These are phyloP conservation scores for Ypsolopha scabrella DNA, from an alignment of 2,888 invertebrate species.

Conservation along the genomic window DNA sequence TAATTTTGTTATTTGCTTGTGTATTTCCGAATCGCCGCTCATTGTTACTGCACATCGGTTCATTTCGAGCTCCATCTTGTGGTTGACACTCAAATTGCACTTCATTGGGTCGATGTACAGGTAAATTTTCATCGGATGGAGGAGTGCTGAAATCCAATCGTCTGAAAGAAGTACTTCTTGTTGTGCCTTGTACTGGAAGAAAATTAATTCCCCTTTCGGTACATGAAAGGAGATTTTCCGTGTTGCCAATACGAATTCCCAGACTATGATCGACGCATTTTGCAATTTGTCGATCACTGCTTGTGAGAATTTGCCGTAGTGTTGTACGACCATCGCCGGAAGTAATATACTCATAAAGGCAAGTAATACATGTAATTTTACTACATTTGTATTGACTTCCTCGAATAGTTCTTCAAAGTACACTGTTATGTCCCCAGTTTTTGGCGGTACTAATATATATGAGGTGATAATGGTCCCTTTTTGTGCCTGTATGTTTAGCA, in stretches of 20 bases:
- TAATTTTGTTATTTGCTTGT: not conserved
- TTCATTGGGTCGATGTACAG: not conserved
- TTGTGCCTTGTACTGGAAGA: not conserved
- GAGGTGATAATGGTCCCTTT: slow-evolving; percentile 5
- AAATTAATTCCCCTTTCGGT: slow-evolving; percentile 2
- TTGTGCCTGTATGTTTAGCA: not conserved
- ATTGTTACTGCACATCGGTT: not conserved
- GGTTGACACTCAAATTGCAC: not conserved
- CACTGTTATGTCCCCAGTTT: slow-evolving; percentile 9
- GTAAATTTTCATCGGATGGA: slow-evolving; percentile 3
- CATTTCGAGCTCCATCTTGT: not conserved
- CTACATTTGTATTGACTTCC: slow-evolving; percentile 8
- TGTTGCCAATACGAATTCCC: not conserved
- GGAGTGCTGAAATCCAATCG: not conserved
- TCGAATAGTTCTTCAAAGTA: slow-evolving; percentile 10
- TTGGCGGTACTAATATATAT: slow-evolving; percentile 9
- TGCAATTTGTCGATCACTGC: not conserved
- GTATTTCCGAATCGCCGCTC: not conserved
- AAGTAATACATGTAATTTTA: slow-evolving; percentile 10
- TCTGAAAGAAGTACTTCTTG: not conserved
- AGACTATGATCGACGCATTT: slow-evolving; percentile 4
- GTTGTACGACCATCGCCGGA: slow-evolving; percentile 8
- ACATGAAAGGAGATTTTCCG: not conserved
- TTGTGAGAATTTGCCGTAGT: slow-evolving; percentile 8
- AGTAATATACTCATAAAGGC: slow-evolving; percentile 12